Conservation (phyloP, 2,113 vertebrate species). For the Ibidorhyncha struthersii region DNA sequence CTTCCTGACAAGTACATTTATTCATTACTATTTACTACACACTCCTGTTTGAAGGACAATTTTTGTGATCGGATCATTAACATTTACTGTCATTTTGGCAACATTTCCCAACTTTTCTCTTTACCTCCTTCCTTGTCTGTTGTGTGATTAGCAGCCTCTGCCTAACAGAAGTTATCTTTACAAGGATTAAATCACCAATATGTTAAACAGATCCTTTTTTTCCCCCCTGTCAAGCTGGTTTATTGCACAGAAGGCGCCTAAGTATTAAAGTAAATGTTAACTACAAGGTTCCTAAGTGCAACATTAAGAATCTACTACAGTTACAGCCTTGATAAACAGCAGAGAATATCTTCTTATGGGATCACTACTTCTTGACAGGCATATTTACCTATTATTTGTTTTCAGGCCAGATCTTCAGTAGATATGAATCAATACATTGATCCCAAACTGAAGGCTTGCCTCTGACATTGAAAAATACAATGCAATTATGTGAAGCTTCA, state of each 20-base stretch:
- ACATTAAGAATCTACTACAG: neutral
- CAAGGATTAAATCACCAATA: conserved; percentile 4
- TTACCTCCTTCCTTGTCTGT: neutral
- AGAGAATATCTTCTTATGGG: neutral
- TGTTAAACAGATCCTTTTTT: neutral
- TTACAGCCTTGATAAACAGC: neutral
- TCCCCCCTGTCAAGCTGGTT: neutral
- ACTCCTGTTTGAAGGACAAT: conserved; percentile 76
- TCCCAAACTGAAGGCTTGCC: neutral
- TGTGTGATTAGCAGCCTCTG: neutral
- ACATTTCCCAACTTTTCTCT: conserved; percentile 65
- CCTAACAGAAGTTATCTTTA: conserved; percentile 32
- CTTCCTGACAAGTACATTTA: conserved; percentile 74
- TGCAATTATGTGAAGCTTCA: neutral
- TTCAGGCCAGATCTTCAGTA: neutral
- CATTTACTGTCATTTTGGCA: conserved; percentile 74
- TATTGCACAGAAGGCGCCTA: neutral
- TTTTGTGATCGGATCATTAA: conserved; percentile 77
- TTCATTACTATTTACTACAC: conserved; percentile 78
- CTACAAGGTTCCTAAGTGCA: neutral
- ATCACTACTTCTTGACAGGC: neutral
- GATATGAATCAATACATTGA: conserved; percentile 1
- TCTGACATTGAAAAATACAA: conserved; percentile 34
- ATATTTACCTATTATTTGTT: neutral
- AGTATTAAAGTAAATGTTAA: conserved; percentile 29